A percentile compares a stretch with the other conserved stretches of the same genome.
These are phyloP conservation scores for Eulithis prunata DNA, from an alignment of 2,888 invertebrate species.

Conservation along the genomic window DNA sequence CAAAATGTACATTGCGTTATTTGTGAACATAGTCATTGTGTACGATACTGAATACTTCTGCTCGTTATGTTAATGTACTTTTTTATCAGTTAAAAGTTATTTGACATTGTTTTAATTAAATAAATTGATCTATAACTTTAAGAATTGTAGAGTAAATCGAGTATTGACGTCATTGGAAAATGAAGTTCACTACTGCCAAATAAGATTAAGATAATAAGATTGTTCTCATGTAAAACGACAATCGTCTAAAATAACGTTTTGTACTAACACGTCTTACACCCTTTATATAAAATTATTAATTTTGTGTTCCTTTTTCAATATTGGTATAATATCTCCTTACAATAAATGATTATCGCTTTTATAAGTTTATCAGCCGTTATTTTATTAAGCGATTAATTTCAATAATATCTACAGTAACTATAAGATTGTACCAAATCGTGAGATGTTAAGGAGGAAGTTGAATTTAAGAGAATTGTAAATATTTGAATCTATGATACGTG, in stretches of 20 bases:
- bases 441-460: slow-evolving; percentile 56
- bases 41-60: slow-evolving; percentile 27
- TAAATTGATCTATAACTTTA: slow-evolving; percentile 61
- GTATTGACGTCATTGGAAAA: slow-evolving; percentile 65
- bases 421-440: slow-evolving; percentile 63
- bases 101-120: slow-evolving; percentile 73
- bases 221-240: slow-evolving; percentile 72
- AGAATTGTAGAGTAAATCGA: slow-evolving; percentile 69
- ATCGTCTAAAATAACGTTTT: slow-evolving; percentile 69
- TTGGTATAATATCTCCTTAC: slow-evolving; percentile 19
- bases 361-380: slow-evolving; percentile 37
- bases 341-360: slow-evolving; percentile 35
- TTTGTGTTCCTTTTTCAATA: slow-evolving; percentile 23
- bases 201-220: slow-evolving; percentile 76
- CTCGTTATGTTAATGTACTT: slow-evolving; percentile 35
- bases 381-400: slow-evolving; percentile 33
- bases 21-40: slow-evolving; percentile 29
- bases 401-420: slow-evolving; percentile 36
- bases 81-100: slow-evolving; percentile 58
- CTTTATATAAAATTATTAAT: slow-evolving; percentile 49
- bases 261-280: slow-evolving; percentile 72
- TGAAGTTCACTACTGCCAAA: slow-evolving; percentile 80
- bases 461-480: slow-evolving; percentile 73
- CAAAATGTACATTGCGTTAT: slow-evolving; percentile 34
- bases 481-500: slow-evolving; percentile 71